A percentile compares a stretch with the other conserved stretches of the same genome.
phyloP scores from a whole-genome alignment of 2,797 vertebrate genomes.

The Sebastes taczanowskii region DNA sequence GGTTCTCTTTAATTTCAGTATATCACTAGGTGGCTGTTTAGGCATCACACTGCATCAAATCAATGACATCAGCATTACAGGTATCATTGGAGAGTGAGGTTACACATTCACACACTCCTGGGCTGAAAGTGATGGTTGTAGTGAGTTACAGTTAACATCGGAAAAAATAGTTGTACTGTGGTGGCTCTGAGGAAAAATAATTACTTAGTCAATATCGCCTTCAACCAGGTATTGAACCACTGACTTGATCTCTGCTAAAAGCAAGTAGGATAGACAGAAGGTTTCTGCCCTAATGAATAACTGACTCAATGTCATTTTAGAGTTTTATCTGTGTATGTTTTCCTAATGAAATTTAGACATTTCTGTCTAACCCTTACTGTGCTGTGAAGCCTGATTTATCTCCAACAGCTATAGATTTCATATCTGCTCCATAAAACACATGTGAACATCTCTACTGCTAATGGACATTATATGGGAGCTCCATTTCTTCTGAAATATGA shows the following conservation, averaged over 20 bases:
- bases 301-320: not conserved
- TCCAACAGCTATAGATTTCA: not conserved
- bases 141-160: not conserved
- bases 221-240: conserved; percentile 1
- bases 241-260: not conserved
- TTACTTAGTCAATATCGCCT: not conserved
- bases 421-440: conserved; percentile 25
- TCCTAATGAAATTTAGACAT: not conserved
- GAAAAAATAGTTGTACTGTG: not conserved
- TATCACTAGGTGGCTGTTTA: not conserved
- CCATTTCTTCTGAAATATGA: conserved; percentile 5
- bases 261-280: not conserved
- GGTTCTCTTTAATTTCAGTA: not conserved
- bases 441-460: conserved; percentile 6
- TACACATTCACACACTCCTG: not conserved
- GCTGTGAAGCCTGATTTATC: not conserved
- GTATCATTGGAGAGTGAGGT: not conserved
- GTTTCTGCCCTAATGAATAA: not conserved
- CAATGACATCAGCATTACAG: not conserved
- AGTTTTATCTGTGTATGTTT: not conserved
- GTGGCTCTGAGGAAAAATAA: not conserved
- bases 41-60: not conserved
- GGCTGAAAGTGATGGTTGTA: not conserved
- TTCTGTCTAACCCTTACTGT: not conserved
- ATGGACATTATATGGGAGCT: conserved; percentile 30